Conservation (phyloP, 1,140 invertebrate species). For the Scaptomyza pallida region DNA sequence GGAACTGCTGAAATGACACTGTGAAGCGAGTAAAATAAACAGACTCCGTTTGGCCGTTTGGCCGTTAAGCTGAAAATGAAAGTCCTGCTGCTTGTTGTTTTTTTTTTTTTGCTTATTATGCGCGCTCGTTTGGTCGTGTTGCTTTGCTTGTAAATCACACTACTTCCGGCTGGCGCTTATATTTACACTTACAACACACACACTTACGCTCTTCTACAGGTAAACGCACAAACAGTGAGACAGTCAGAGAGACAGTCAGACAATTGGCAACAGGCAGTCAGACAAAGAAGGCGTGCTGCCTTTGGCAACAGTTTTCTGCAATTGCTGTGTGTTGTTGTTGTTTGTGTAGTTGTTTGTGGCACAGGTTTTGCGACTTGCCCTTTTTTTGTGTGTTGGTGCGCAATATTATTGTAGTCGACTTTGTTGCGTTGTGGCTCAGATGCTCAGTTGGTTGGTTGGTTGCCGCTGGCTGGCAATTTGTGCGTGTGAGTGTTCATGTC, state of each 20-base stretch:
- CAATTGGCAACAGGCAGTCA: slow-evolving; percentile 1
- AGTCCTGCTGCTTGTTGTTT: slow-evolving; percentile 12
- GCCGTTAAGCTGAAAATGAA: slow-evolving; percentile 1
- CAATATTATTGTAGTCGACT: slow-evolving; percentile 68
- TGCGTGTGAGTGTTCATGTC: slow-evolving; percentile 18
- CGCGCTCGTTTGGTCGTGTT: slow-evolving; percentile 37
- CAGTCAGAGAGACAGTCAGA: slow-evolving; percentile 22
- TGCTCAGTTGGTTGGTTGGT: slow-evolving; percentile 41
- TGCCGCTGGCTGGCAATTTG: slow-evolving; percentile 38
- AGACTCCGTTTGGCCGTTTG: slow-evolving; percentile 1
- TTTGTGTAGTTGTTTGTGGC: slow-evolving; percentile 53
- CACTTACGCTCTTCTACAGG: slow-evolving; percentile 28
- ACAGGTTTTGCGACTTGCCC: slow-evolving; percentile 49
- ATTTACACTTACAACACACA: slow-evolving; percentile 28
- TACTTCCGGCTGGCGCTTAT: slow-evolving; percentile 59
- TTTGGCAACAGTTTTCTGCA: slow-evolving; percentile 43
- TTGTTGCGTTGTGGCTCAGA: slow-evolving; percentile 46
- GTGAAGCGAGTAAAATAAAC: slow-evolving; percentile 40
- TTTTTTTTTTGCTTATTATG: slow-evolving; percentile 58
- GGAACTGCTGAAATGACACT: slow-evolving; percentile 39
- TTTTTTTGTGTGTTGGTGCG: slow-evolving; percentile 31
- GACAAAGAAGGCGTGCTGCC: slow-evolving; percentile 18
- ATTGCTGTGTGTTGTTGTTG: slow-evolving; percentile 11
- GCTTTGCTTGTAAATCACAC: slow-evolving; percentile 73
- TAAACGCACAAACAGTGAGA: slow-evolving; percentile 44